Conservation (phyloP, 2,113 vertebrate genomes). For the Percina caprodes region DNA sequence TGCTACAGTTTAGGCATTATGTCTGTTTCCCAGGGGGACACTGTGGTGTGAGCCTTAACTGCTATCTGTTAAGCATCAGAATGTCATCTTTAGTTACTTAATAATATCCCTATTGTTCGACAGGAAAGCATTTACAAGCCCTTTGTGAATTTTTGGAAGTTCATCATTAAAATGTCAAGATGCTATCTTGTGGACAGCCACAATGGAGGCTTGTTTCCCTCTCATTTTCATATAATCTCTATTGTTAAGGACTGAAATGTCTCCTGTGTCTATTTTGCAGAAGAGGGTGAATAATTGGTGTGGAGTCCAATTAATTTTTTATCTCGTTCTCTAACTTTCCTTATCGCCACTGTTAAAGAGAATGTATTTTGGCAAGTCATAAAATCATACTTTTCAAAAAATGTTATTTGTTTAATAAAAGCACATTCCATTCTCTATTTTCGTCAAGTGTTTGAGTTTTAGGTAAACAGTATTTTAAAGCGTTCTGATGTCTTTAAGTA, state of each 20-base stretch:
- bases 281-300: neutral
- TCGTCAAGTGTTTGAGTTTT: neutral
- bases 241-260: constrained; percentile 11
- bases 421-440: neutral
- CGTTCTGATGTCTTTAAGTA: neutral
- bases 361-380: neutral
- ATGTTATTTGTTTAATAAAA: neutral
- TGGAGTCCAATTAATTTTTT: neutral
- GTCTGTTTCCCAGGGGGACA: neutral
- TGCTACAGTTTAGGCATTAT: neutral
- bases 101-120: constrained; percentile 19
- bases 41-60: constrained; percentile 2
- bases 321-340: neutral
- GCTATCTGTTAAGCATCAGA: constrained; percentile 18
- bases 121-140: neutral
- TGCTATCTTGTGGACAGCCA: constrained; percentile 22
- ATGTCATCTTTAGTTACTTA: constrained; percentile 16
- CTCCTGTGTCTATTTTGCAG: neutral
- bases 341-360: neutral
- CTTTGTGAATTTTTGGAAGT: constrained; percentile 16
- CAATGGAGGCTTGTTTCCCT: neutral
- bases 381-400: neutral
- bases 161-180: constrained; percentile 46
- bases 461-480: neutral
- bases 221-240: constrained; percentile 20